A percentile compares a stretch with the other conserved stretches of the same genome.
These are phyloP conservation scores for Lepilemur septentrionalis DNA, from an alignment of 2,797 vertebrate genomes.

Conservation along the genomic window DNA sequence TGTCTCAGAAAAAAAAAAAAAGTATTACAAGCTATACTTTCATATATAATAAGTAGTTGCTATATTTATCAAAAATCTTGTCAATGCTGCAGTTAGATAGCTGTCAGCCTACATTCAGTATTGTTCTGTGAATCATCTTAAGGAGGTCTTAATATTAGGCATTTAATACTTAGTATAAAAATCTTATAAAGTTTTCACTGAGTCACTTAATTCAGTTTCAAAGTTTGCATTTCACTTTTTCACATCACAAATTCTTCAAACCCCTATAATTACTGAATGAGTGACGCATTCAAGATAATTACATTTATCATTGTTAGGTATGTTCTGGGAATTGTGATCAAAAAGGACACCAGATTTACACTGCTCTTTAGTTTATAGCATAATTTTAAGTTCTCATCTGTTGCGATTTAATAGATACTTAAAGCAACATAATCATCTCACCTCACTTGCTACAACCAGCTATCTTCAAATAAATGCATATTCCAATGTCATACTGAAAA, in stretches of 20 bases:
- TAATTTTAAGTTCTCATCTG: conserved; percentile 1
- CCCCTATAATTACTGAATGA: neutral
- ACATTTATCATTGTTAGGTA: neutral
- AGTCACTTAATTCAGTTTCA: conserved; percentile 11
- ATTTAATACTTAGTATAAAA: neutral
- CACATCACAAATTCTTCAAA: conserved; percentile 1
- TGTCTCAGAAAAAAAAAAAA: neutral
- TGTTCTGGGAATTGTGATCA: neutral
- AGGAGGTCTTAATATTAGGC: neutral
- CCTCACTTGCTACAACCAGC: neutral
- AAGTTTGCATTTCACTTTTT: conserved; percentile 27
- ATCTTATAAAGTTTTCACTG: neutral
- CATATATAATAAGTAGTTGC: neutral
- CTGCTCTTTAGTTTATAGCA: neutral
- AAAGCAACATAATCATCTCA: neutral
- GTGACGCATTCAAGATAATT: neutral
- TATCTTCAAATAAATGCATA: conserved; percentile 17
- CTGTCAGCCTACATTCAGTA: neutral
- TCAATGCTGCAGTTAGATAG: neutral
- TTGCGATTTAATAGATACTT: neutral
- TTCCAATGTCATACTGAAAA: neutral
- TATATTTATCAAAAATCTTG: conserved; percentile 29
- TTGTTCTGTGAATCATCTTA: neutral
- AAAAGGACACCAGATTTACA: neutral
- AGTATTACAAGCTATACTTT: neutral